Evolutionary conservation across 2,888 invertebrate species (phyloP).

Genomic region (Cephus sareptanus): DNA sequence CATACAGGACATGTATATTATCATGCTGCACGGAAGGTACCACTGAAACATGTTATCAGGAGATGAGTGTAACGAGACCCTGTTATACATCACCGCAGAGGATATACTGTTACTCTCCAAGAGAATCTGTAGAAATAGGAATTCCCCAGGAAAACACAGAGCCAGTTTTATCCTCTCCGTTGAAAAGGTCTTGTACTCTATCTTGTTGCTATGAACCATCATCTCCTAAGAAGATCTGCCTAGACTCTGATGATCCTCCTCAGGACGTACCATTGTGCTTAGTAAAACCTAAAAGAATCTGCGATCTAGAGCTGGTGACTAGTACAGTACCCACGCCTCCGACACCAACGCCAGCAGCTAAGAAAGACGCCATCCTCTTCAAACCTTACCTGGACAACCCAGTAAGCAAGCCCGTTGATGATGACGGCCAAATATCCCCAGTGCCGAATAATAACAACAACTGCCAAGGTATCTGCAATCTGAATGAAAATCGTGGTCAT

Average conservation of each 20-base stretch:
- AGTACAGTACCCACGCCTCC: constrained; percentile 48
- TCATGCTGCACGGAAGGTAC: constrained; percentile 48
- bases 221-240: constrained; percentile 44
- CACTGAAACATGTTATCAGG: constrained; percentile 37
- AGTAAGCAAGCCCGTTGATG: constrained; percentile 65
- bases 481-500: constrained; percentile 48
- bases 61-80: constrained; percentile 35
- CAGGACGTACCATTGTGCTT: constrained; percentile 66
- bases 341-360: constrained; percentile 58
- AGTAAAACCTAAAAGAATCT: constrained; percentile 58
- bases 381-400: constrained; percentile 81
- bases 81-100: constrained; percentile 41
- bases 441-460: constrained; percentile 45
- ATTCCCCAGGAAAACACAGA: constrained; percentile 7
- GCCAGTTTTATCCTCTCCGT: constrained; percentile 10
- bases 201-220: constrained; percentile 50
- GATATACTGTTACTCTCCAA: constrained; percentile 48
- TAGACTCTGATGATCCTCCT: constrained; percentile 43
- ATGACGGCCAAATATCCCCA: constrained; percentile 13
- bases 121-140: constrained; percentile 36
- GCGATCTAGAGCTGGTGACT: constrained; percentile 43
- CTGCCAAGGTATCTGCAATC: constrained; percentile 52
- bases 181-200: constrained; percentile 44
- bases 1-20: constrained; percentile 38
- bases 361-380: constrained; percentile 80